Conservation (phyloP, 2,113 vertebrate species). For the Cervus canadensis region DNA sequence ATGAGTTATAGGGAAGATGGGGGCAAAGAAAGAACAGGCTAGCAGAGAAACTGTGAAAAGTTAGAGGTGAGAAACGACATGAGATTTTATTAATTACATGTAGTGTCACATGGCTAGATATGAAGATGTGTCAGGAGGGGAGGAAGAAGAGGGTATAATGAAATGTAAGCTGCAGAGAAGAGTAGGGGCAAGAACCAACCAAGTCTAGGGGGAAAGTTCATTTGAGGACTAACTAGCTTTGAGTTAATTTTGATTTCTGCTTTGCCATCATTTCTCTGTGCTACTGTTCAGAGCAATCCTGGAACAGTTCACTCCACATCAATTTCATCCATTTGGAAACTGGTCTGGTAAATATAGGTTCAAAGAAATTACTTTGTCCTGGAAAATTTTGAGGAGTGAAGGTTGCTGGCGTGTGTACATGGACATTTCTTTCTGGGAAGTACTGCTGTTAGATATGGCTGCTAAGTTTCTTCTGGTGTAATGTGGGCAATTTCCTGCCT, state of each 20-base stretch:
- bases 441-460: neutral
- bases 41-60: neutral
- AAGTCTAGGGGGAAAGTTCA: neutral
- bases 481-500: neutral
- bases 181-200: neutral
- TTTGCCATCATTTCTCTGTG: constrained; percentile 38
- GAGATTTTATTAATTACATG: neutral
- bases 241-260: constrained; percentile 45
- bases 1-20: neutral
- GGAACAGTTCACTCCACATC: neutral
- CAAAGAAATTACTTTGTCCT: neutral
- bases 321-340: constrained; percentile 45
- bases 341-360: constrained; percentile 25
- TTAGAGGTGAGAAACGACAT: neutral
- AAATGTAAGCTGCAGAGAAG: neutral
- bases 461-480: neutral
- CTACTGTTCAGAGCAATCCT: neutral
- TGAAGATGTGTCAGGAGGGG: neutral
- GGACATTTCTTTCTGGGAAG: neutral
- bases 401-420: neutral
- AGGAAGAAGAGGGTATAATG: neutral
- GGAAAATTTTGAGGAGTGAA: neutral
- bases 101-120: neutral
- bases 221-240: constrained; percentile 24
- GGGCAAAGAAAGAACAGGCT: neutral